These are phyloP conservation scores for Acleris cristana DNA, from an alignment of 2,888 invertebrate genomes.

Conservation along the genomic window DNA sequence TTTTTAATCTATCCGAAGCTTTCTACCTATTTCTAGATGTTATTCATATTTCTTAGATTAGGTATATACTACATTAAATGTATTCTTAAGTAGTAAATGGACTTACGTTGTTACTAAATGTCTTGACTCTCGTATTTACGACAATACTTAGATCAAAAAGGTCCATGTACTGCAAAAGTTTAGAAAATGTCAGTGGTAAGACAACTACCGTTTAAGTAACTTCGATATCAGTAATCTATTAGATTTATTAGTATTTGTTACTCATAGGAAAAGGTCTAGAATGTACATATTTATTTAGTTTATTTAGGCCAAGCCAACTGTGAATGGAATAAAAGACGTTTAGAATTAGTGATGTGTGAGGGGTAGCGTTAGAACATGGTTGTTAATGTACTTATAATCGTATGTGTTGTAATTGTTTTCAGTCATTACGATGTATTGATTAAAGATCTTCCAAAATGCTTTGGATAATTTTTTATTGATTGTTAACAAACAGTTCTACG, in stretches of 20 bases:
- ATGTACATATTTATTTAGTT: conserved; percentile 46
- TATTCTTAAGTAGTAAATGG: conserved; percentile 6
- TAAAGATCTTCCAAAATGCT: conserved; percentile 74
- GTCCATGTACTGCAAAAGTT: neutral
- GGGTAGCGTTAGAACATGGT: conserved; percentile 52
- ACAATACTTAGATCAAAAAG: neutral
- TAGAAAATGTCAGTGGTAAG: conserved; percentile 24
- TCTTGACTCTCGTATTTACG: neutral
- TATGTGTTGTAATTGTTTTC: conserved; percentile 59
- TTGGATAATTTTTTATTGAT: conserved; percentile 36
- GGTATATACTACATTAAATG: neutral
- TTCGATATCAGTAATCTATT: conserved; percentile 44
- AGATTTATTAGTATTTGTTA: conserved; percentile 52
- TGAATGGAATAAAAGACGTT: conserved; percentile 54
- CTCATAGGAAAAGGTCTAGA: conserved; percentile 45
- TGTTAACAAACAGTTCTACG: no score
- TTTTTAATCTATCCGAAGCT: conserved; percentile 30
- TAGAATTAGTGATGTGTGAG: conserved; percentile 46
- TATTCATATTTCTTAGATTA: conserved; percentile 25
- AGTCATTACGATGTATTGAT: conserved; percentile 56
- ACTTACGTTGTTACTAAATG: neutral
- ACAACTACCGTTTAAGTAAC: conserved; percentile 30
- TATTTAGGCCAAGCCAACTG: conserved; percentile 67
- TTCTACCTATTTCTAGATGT: conserved; percentile 33
- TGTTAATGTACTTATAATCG: conserved; percentile 51